phyloP scores from a whole-genome alignment of 2,113 vertebrate genomes.

The Perca fluviatilis region DNA sequence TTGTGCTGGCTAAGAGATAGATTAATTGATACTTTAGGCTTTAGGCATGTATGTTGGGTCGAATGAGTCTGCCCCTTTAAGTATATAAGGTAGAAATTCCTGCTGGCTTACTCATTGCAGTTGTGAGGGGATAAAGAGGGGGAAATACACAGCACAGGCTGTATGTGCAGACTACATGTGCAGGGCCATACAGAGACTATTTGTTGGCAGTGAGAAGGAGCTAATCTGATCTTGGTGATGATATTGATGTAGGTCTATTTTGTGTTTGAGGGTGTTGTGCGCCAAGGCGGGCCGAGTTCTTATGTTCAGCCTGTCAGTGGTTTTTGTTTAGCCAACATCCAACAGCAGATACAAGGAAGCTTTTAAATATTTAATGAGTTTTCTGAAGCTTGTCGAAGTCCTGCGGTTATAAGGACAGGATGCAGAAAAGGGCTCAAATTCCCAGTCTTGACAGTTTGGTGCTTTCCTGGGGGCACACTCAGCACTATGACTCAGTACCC shows the following conservation, averaged over 20 bases:
- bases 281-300: slow-evolving; percentile 28
- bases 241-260: slow-evolving; percentile 26
- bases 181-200: slow-evolving; percentile 33
- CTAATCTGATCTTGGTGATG: slow-evolving; percentile 19
- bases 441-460: slow-evolving; percentile 53
- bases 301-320: slow-evolving; percentile 30
- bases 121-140: slow-evolving; percentile 70
- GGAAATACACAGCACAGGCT: slow-evolving; percentile 45
- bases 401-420: slow-evolving; percentile 64
- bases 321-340: slow-evolving; percentile 65
- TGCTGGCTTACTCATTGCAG: slow-evolving; percentile 74
- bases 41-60: slow-evolving; percentile 19
- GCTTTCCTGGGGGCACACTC: slow-evolving; percentile 70
- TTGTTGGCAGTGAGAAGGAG: slow-evolving; percentile 46
- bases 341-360: slow-evolving; percentile 64
- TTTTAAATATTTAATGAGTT: slow-evolving; percentile 70
- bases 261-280: slow-evolving; percentile 38
- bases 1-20: not conserved
- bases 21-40: slow-evolving; percentile 21
- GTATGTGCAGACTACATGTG: slow-evolving; percentile 31
- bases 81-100: slow-evolving; percentile 78
- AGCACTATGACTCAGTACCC: slow-evolving; percentile 65
- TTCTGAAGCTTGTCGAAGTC: slow-evolving; percentile 68
- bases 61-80: slow-evolving; percentile 68
- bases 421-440: slow-evolving; percentile 58